These are phyloP conservation scores for Botia almorhae DNA, from an alignment of 2,797 vertebrate genomes.

Conservation along the genomic window DNA sequence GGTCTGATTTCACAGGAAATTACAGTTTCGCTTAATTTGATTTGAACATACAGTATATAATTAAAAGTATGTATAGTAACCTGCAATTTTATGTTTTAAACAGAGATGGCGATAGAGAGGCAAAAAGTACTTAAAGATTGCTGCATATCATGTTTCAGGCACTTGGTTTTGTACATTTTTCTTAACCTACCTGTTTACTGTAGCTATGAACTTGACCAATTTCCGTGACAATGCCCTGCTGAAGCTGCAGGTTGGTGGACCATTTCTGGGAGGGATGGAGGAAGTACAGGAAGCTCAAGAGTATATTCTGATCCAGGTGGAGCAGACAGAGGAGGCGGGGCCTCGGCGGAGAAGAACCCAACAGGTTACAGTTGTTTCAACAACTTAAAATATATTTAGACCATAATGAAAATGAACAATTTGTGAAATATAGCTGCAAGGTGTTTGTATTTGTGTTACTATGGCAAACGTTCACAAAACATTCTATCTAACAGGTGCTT, in stretches of 20 bases:
- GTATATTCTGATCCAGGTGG: slow-evolving; percentile 85
- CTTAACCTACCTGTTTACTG: slow-evolving; percentile 71
- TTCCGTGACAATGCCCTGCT: slow-evolving; percentile 83
- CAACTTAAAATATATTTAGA: too few species aligned
- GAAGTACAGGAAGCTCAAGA: slow-evolving; percentile 74
- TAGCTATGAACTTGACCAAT: slow-evolving; percentile 89
- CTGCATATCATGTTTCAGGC: slow-evolving; percentile 66
- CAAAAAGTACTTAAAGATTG: too few species aligned
- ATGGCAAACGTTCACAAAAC: background rate
- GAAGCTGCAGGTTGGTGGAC: slow-evolving; percentile 88
- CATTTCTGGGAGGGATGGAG: slow-evolving; percentile 74
- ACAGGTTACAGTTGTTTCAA: slow-evolving; percentile 85
- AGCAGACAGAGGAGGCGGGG: slow-evolving; percentile 76
- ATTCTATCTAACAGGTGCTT: slow-evolving; percentile 77
- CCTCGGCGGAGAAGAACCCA: slow-evolving; percentile 77
- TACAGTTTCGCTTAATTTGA: too few species aligned
- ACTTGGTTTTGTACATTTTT: slow-evolving; percentile 35
- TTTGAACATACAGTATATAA: too few species aligned
- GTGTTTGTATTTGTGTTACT: too few species aligned
- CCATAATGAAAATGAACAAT: too few species aligned
- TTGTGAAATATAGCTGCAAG: too few species aligned
- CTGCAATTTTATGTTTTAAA: too few species aligned
- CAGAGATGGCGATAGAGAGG: too few species aligned
- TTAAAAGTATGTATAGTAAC: too few species aligned
- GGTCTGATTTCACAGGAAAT: too few species aligned